Evolutionary conservation across 2,888 invertebrate species (phyloP).

Genomic region (Xestia ashworthii): DNA sequence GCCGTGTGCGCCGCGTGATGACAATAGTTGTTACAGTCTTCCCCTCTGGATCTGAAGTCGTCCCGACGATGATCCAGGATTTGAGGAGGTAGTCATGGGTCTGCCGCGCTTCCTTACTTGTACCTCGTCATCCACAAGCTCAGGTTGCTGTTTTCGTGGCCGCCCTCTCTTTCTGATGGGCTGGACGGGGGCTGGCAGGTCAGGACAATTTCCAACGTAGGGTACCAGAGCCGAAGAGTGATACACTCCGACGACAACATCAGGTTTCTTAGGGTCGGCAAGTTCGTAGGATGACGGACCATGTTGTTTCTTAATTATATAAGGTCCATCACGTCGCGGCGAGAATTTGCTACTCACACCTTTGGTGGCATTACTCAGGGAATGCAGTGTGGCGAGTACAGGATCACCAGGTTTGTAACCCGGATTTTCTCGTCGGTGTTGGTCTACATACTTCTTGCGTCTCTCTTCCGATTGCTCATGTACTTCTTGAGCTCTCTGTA

Average conservation of each 20-base stretch:
- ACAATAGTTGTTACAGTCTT: neutral
- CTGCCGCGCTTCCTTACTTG: neutral
- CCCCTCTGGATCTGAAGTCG: slow-evolving; percentile 4
- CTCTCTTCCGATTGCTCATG: neutral
- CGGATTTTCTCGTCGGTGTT: too few relatives aligned
- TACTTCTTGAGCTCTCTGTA: neutral
- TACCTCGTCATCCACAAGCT: neutral
- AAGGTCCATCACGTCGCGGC: slow-evolving; percentile 1
- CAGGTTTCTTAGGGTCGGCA: neutral
- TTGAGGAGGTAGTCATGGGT: neutral
- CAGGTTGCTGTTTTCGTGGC: neutral
- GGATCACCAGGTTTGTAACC: too few relatives aligned
- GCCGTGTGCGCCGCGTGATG: neutral
- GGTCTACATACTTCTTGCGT: neutral
- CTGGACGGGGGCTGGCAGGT: slow-evolving; percentile 1
- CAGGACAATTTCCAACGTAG: neutral
- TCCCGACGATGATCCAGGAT: slow-evolving; percentile 2
- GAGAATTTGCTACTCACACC: neutral
- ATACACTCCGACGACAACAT: neutral
- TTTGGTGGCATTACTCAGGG: too few relatives aligned
- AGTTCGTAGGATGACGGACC: neutral
- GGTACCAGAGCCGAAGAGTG: neutral
- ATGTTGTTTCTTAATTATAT: neutral
- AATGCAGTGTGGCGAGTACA: too few relatives aligned
- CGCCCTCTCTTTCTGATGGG: slow-evolving; percentile 7